Evolutionary conservation across 2,888 invertebrate species (phyloP).

Genomic region (Pinctada fucata): DNA sequence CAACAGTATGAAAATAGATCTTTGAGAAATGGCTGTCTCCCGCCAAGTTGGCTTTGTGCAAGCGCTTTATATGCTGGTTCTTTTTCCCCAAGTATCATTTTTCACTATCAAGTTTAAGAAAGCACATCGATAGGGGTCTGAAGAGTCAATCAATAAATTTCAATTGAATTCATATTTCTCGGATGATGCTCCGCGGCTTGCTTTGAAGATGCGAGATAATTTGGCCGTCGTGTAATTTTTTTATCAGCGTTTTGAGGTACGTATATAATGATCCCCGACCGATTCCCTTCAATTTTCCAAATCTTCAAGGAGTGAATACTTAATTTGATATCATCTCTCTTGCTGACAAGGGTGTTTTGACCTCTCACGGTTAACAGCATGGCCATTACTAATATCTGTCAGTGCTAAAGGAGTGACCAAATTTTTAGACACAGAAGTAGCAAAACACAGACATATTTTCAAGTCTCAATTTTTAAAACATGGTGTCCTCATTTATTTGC

Average conservation of each 20-base stretch:
- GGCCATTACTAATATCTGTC: too few species aligned
- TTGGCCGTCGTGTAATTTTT: not conserved
- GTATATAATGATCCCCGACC: not conserved
- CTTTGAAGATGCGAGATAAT: slow-evolving; percentile 2
- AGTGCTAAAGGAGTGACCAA: too few species aligned
- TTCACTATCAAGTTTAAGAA: slow-evolving; percentile 18
- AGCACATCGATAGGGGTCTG: slow-evolving; percentile 7
- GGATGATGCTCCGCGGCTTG: not conserved
- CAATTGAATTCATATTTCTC: slow-evolving; percentile 2
- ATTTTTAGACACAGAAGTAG: too few species aligned
- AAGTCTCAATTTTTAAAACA: too few species aligned
- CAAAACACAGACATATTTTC: too few species aligned
- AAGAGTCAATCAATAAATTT: not conserved
- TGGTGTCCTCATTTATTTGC: too few species aligned
- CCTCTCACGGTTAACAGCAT: too few species aligned
- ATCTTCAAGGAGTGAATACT: too few species aligned
- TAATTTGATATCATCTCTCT: too few species aligned
- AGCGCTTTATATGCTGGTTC: slow-evolving; percentile 15
- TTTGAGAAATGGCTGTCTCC: not conserved
- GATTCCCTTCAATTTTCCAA: not conserved
- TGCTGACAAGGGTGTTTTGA: too few species aligned
- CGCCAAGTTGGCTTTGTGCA: slow-evolving; percentile 7
- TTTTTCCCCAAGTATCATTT: slow-evolving; percentile 21
- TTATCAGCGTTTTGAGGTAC: not conserved
- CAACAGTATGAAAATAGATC: slow-evolving; percentile 18